Evolutionary conservation across 2,888 invertebrate genomes (phyloP).

Genomic region (Drosophila prostipennis): DNA sequence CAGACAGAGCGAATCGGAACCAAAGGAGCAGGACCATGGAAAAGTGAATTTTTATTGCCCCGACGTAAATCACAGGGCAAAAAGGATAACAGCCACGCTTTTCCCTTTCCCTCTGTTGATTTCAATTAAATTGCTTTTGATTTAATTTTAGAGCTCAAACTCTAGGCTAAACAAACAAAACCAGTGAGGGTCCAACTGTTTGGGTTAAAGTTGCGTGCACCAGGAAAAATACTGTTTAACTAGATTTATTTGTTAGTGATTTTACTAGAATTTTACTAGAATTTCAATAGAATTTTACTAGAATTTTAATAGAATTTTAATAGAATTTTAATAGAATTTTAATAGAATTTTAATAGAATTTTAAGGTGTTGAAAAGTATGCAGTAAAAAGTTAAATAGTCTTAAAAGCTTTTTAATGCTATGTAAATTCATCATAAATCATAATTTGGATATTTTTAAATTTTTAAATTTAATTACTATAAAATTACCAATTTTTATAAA

Average conservation of each 20-base stretch:
- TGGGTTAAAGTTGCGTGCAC: slow-evolving; percentile 35
- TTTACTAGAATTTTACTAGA: neutral
- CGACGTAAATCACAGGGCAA: slow-evolving; percentile 44
- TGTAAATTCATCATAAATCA: too few species aligned
- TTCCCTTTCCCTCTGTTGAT: slow-evolving; percentile 14
- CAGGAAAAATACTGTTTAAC: neutral
- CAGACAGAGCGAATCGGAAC: neutral
- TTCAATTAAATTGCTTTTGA: slow-evolving; percentile 46
- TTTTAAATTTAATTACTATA: too few species aligned
- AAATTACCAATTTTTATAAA: neutral
- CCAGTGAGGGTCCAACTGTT: slow-evolving; percentile 12
- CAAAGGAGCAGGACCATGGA: slow-evolving; percentile 5
- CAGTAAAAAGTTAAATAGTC: too few species aligned
- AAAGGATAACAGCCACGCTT: slow-evolving; percentile 26
- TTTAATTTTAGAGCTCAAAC: slow-evolving; percentile 38
- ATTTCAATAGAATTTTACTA: too few species aligned
- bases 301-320: too few species aligned
- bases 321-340: too few species aligned
- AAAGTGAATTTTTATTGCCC: slow-evolving; percentile 71
- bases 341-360: too few species aligned
- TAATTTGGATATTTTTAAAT: too few species aligned
- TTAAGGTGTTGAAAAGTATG: too few species aligned
- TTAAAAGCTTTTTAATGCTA: too few species aligned
- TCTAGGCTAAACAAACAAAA: slow-evolving; percentile 37
- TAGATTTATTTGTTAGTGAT: neutral